Conservation (phyloP, 2,888 invertebrate species). For the Octonoba sinensis region DNA sequence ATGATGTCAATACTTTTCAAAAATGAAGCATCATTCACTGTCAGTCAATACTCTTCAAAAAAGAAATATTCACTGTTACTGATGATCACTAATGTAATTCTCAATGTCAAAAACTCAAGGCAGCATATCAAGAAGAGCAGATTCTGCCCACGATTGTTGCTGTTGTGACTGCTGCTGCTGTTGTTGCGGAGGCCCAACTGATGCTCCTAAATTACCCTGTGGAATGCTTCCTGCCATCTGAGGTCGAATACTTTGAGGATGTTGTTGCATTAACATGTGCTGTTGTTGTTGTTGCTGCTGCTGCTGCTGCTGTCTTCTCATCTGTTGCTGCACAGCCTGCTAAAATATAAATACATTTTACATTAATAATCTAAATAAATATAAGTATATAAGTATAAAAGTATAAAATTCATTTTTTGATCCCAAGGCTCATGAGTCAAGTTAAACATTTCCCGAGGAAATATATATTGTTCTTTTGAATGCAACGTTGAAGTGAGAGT, state of each 20-base stretch:
- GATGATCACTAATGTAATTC: no score
- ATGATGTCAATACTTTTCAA: no score
- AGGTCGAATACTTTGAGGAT: constrained; percentile 49
- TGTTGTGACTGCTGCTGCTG: constrained; percentile 44
- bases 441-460: no score
- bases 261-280: constrained; percentile 42
- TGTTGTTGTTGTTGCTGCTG: constrained; percentile 64
- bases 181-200: constrained; percentile 45
- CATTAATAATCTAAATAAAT: background rate
- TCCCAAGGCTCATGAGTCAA: no score
- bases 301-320: constrained; percentile 67
- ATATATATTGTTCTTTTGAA: no score
- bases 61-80: no score
- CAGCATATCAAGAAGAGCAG: constrained; percentile 51
- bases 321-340: constrained; percentile 21
- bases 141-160: constrained; percentile 56
- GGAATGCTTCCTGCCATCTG: constrained; percentile 39
- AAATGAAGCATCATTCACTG: no score
- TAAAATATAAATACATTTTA: background rate
- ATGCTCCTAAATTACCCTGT: constrained; percentile 34
- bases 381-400: background rate
- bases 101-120: background rate
- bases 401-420: background rate
- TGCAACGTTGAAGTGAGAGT: no score
- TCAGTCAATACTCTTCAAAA: no score